Conservation (phyloP, 2,888 invertebrate species). For the Gandaritis pyraliata region DNA sequence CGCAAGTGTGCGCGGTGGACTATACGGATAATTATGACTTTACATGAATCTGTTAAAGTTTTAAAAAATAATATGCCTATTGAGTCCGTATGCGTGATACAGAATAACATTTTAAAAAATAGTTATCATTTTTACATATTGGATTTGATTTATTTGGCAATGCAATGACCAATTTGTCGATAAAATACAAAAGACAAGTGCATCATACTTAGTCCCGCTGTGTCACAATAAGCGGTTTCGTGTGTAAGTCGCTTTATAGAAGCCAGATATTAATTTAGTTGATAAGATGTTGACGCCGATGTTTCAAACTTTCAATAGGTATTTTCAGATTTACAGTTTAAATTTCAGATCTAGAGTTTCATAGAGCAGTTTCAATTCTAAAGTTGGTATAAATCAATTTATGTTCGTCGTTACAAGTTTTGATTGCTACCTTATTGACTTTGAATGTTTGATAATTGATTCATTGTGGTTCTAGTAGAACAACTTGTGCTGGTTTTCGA, state of each 20-base stretch:
- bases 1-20: no score
- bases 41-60: no score
- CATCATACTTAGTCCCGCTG: no score
- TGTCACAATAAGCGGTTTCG: not conserved
- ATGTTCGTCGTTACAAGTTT: slow-evolving; percentile 27
- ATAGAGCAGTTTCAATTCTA: slow-evolving; percentile 24
- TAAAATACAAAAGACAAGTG: no score
- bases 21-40: no score
- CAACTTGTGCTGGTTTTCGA: slow-evolving; percentile 15
- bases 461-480: slow-evolving; percentile 21
- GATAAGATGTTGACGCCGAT: slow-evolving; percentile 62
- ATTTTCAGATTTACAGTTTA: not conserved
- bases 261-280: slow-evolving; percentile 47
- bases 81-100: no score
- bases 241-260: not conserved
- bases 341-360: slow-evolving; percentile 31
- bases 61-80: no score
- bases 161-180: no score
- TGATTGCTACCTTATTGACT: slow-evolving; percentile 28
- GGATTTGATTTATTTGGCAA: no score
- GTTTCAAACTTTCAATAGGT: slow-evolving; percentile 49
- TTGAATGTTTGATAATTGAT: slow-evolving; percentile 29
- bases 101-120: no score
- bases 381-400: slow-evolving; percentile 44
- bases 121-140: no score